Conservation (phyloP, 2,888 invertebrate species). For the Ischnus inquisitorius region DNA sequence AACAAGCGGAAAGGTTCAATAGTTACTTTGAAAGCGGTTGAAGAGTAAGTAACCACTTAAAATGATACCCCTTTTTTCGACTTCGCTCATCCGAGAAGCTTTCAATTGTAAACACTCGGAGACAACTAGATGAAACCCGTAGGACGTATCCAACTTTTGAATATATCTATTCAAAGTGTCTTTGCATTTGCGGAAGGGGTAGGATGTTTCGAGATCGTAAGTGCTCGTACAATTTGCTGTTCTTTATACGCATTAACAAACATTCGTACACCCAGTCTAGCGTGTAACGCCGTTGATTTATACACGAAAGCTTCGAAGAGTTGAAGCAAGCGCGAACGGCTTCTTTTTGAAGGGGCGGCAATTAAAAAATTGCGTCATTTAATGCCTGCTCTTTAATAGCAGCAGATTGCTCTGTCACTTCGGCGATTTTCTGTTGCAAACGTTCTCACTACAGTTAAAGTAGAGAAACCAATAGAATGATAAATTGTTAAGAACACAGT, state of each 20-base stretch:
- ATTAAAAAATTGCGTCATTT: neutral
- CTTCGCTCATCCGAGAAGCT: slow-evolving; percentile 55
- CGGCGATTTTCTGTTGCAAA: neutral
- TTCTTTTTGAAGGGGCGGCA: slow-evolving; percentile 37
- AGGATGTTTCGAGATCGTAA: slow-evolving; percentile 59
- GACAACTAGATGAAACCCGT: slow-evolving; percentile 38
- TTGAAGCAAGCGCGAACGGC: slow-evolving; percentile 46
- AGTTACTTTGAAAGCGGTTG: slow-evolving; percentile 4
- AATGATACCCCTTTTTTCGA: slow-evolving; percentile 50
- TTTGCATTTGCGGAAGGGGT: slow-evolving; percentile 62
- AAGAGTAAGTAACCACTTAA: slow-evolving; percentile 16
- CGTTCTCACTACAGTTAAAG: neutral
- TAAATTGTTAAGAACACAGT: no score
- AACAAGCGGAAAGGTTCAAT: neutral
- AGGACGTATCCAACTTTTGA: slow-evolving; percentile 55
- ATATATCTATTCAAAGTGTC: slow-evolving; percentile 66
- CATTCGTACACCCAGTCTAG: slow-evolving; percentile 68
- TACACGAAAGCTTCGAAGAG: slow-evolving; percentile 38
- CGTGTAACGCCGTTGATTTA: slow-evolving; percentile 40
- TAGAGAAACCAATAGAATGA: neutral
- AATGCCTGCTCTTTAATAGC: neutral
- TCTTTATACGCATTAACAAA: slow-evolving; percentile 66
- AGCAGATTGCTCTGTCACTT: neutral
- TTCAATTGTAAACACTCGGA: slow-evolving; percentile 57
- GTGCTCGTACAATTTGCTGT: slow-evolving; percentile 62